Conservation (phyloP, 2,888 invertebrate genomes). For the Pterostichus madidus region DNA sequence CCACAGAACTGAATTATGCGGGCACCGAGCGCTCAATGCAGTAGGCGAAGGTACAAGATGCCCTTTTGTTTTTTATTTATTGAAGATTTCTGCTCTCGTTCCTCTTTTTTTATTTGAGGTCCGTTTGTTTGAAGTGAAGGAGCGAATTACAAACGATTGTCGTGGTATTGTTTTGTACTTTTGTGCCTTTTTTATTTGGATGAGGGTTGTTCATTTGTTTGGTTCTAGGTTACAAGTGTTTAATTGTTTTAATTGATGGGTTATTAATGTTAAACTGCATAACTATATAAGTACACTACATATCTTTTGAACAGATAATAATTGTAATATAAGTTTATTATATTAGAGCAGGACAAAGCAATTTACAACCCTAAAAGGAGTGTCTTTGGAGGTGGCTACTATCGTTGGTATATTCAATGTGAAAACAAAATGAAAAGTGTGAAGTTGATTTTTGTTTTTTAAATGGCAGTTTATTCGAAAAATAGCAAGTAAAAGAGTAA, state of each 20-base stretch:
- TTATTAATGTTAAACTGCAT: conserved; percentile 22
- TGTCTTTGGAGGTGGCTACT: too few relatives aligned
- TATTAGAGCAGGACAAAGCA: too few relatives aligned
- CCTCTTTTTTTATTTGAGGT: conserved; percentile 48
- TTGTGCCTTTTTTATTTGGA: conserved; percentile 12
- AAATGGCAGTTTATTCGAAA: too few relatives aligned
- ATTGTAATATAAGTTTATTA: background rate
- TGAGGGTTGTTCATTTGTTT: conserved; percentile 14
- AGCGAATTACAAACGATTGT: conserved; percentile 53
- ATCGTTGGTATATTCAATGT: too few relatives aligned
- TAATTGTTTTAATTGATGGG: conserved; percentile 48
- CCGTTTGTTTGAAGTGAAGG: conserved; percentile 41
- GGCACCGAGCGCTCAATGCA: conserved; percentile 6
- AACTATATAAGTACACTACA: background rate
- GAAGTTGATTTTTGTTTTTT: too few relatives aligned
- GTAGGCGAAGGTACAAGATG: conserved; percentile 41
- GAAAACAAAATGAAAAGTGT: too few relatives aligned
- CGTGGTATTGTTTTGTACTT: conserved; percentile 54
- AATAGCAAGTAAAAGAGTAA: too few relatives aligned
- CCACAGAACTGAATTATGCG: conserved; percentile 54
- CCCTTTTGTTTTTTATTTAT: conserved; percentile 57
- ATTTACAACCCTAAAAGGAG: too few relatives aligned
- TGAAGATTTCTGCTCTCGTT: conserved; percentile 54
- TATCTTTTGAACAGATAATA: background rate
- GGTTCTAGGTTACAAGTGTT: conserved; percentile 22